phyloP scores from a whole-genome alignment of 1,140 invertebrate genomes.

The Micrasema minimum region DNA sequence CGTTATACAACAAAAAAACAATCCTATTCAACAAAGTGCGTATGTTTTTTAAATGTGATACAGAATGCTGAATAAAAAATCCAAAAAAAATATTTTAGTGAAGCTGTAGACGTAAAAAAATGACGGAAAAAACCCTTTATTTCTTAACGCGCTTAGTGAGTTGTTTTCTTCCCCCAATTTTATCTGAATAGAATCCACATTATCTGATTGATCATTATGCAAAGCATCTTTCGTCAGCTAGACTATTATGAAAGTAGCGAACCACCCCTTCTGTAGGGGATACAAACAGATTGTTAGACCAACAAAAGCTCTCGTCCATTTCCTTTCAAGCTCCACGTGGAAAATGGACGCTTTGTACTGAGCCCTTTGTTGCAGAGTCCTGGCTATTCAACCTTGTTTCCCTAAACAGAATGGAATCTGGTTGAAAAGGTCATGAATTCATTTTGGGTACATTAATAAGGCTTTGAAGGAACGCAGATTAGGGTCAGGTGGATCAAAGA shows the following conservation, averaged over 20 bases:
- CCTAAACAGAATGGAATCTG: constrained; percentile 42
- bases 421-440: constrained; percentile 50
- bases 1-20: no score
- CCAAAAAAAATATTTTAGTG: no score
- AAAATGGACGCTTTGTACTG: constrained; percentile 43
- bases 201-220: constrained; percentile 35
- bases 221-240: constrained; percentile 8
- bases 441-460: constrained; percentile 52
- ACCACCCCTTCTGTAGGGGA: constrained; percentile 30
- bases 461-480: constrained; percentile 31
- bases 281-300: constrained; percentile 48
- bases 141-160: no score
- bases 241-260: constrained; percentile 36
- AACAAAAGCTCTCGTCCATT: constrained; percentile 45
- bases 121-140: no score
- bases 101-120: no score
- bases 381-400: constrained; percentile 35
- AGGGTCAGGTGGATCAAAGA: constrained; percentile 26
- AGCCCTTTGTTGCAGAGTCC: constrained; percentile 42
- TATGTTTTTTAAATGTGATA: no score
- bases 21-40: no score
- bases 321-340: constrained; percentile 40
- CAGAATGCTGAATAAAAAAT: no score
- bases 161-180: no score
- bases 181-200: no score